phyloP scores from a whole-genome alignment of 2,888 invertebrate genomes.

The Gastrophysa polygoni region DNA sequence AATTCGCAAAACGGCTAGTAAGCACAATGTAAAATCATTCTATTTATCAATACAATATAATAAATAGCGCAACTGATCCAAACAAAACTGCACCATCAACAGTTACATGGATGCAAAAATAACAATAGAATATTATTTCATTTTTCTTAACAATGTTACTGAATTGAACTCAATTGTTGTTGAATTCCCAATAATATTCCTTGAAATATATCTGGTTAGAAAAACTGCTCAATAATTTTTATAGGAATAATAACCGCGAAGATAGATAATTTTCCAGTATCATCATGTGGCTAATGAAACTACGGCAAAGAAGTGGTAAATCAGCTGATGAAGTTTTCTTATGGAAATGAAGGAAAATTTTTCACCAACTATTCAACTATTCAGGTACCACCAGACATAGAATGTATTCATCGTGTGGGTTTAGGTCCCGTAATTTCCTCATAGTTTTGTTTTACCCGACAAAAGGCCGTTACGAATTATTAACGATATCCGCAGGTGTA shows the following conservation, averaged over 20 bases:
- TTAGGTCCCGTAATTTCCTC: constrained; percentile 3
- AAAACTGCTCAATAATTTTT: not conserved
- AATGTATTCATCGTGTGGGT: not conserved
- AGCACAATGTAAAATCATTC: not conserved
- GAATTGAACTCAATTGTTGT: not conserved
- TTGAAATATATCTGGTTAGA: not conserved
- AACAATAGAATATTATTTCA: not conserved
- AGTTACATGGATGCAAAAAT: not conserved
- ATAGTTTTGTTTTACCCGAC: constrained; percentile 27
- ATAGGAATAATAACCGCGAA: not conserved
- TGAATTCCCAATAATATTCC: not conserved
- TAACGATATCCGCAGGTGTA: constrained; percentile 44
- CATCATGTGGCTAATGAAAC: too few species aligned
- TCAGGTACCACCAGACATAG: too few species aligned
- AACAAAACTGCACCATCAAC: not conserved
- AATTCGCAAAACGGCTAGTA: too few species aligned
- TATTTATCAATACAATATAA: not conserved
- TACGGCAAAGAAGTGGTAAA: too few species aligned
- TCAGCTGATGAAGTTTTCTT: too few species aligned
- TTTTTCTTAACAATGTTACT: too few species aligned
- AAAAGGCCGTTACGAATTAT: constrained; percentile 41
- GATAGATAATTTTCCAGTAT: too few species aligned
- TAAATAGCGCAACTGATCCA: not conserved
- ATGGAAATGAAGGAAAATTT: too few species aligned
- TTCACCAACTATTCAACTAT: too few species aligned